Percentiles rank a stretch among this genome's conserved stretches.
These are phyloP conservation scores for Synergus gifuensis DNA, from an alignment of 2,888 invertebrate genomes.

Conservation along the genomic window DNA sequence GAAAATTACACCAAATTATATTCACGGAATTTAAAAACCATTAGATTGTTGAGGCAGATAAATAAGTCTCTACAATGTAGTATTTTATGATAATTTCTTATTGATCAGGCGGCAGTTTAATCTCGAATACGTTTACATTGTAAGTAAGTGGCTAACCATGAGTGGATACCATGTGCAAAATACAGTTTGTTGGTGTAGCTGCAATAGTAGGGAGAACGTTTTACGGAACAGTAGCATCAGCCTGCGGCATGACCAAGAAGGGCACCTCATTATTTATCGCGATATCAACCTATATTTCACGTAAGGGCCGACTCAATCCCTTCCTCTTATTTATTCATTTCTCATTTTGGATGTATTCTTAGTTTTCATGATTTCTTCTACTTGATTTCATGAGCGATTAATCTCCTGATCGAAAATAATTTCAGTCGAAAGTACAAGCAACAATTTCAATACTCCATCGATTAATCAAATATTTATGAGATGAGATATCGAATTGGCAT, in stretches of 20 bases:
- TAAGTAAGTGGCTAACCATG: slow-evolving; percentile 9
- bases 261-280: slow-evolving; percentile 76
- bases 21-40: slow-evolving; percentile 3
- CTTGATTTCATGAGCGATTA: neutral
- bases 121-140: neutral
- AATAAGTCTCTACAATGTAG: slow-evolving; percentile 20
- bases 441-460: neutral
- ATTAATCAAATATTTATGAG: slow-evolving; percentile 32
- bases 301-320: slow-evolving; percentile 53
- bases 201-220: slow-evolving; percentile 44
- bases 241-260: slow-evolving; percentile 74
- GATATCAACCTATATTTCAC: slow-evolving; percentile 77
- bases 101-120: slow-evolving; percentile 19
- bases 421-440: neutral
- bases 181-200: slow-evolving; percentile 1
- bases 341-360: slow-evolving; percentile 1
- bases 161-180: neutral
- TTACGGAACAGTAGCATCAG: slow-evolving; percentile 71
- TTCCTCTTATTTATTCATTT: slow-evolving; percentile 48
- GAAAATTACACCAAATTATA: slow-evolving; percentile 31
- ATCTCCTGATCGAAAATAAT: neutral
- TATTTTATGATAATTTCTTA: slow-evolving; percentile 11
- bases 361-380: neutral
- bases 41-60: neutral
- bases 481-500: slow-evolving; percentile 12